Evolutionary conservation across 2,113 vertebrate genomes (phyloP).

Genomic region (Clupea harengus): DNA sequence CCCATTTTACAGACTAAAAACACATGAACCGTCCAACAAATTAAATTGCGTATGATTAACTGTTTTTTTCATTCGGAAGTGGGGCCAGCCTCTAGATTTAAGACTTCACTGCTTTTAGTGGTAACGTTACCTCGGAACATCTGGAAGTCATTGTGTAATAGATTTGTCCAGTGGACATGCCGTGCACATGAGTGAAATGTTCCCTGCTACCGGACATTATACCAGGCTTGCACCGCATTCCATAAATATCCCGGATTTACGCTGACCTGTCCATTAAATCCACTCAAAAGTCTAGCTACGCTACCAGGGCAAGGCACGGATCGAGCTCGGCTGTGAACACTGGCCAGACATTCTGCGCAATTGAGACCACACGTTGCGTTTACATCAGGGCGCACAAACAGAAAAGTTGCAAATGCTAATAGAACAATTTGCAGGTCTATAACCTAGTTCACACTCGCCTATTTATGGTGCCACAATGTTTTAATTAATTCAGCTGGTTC

Average conservation of each 20-base stretch:
- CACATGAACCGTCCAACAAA: background rate
- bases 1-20: background rate
- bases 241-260: conserved; percentile 75
- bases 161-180: conserved; percentile 20
- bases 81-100: background rate
- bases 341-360: background rate
- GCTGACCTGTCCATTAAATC: conserved; percentile 68
- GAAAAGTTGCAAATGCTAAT: background rate
- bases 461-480: background rate
- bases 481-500: background rate
- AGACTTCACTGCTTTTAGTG: background rate
- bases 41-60: background rate
- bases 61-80: background rate
- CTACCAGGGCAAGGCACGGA: background rate
- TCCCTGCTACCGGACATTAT: conserved; percentile 43
- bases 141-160: conserved; percentile 40
- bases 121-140: conserved; percentile 14
- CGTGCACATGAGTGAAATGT: conserved; percentile 11
- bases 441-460: background rate
- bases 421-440: background rate
- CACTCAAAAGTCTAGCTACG: conserved; percentile 56
- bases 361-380: background rate
- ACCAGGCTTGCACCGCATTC: conserved; percentile 55
- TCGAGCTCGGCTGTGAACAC: background rate
- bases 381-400: background rate